These are phyloP conservation scores for Spheniscus mendiculus DNA, from an alignment of 2,113 vertebrate species.

Conservation along the genomic window DNA sequence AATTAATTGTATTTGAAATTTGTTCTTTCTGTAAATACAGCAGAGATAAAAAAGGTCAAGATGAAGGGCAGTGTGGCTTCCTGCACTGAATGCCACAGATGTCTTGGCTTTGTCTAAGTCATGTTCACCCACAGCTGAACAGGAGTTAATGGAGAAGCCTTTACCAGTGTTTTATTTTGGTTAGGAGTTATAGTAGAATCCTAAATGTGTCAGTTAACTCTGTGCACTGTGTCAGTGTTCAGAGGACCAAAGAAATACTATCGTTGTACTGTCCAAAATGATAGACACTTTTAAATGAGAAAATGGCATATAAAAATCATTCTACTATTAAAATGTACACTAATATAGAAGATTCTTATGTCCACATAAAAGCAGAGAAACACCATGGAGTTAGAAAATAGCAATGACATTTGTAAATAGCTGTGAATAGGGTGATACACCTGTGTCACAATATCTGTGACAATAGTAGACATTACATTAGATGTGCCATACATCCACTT, in stretches of 20 bases:
- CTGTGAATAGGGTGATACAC: not conserved
- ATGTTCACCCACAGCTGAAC: not conserved
- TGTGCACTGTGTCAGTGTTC: not conserved
- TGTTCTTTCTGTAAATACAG: not conserved
- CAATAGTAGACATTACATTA: not conserved
- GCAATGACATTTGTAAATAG: not conserved
- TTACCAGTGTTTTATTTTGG: not conserved
- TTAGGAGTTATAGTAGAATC: not conserved
- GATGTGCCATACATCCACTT: not conserved
- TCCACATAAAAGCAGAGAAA: not conserved
- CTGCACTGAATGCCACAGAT: not conserved
- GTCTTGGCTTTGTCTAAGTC: not conserved
- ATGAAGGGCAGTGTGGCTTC: not conserved
- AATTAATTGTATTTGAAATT: not conserved
- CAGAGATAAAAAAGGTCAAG: not conserved
- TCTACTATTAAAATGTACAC: not conserved
- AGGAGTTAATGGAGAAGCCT: not conserved
- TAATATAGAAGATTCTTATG: not conserved
- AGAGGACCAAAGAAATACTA: not conserved
- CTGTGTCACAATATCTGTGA: not conserved
- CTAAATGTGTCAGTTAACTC: not conserved
- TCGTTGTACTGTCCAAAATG: not conserved
- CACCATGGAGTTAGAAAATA: not conserved
- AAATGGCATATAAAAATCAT: not conserved
- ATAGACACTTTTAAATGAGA: not conserved